Evolutionary conservation across 2,888 invertebrate genomes (phyloP).

Genomic region (Sympetrum striolatum): DNA sequence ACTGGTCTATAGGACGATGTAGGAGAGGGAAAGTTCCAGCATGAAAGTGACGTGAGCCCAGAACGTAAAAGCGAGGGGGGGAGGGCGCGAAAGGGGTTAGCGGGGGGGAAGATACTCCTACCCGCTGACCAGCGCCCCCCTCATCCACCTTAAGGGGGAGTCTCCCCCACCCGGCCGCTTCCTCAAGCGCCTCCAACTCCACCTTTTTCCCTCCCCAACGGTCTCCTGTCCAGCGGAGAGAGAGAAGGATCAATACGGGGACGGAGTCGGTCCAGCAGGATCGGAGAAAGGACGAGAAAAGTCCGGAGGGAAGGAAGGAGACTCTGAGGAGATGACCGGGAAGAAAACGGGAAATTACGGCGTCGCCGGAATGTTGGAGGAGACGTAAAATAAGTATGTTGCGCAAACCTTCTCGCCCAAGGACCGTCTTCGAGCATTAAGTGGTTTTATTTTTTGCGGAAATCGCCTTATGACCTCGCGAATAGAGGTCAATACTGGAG

Average conservation of each 20-base stretch:
- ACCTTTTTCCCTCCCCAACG: neutral
- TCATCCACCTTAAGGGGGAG: neutral
- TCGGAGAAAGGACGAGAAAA: neutral
- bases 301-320: neutral
- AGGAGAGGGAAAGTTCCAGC: conserved; percentile 16
- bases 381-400: neutral
- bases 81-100: neutral
- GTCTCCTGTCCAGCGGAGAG: neutral
- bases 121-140: neutral
- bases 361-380: neutral
- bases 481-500: too few species aligned
- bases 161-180: neutral
- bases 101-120: neutral
- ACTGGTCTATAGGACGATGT: neutral
- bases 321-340: neutral
- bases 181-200: neutral
- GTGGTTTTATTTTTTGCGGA: too few species aligned
- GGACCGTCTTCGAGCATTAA: too few species aligned
- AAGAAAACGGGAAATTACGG: neutral
- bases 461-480: too few species aligned
- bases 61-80: neutral
- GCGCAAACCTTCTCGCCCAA: too few species aligned
- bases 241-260: neutral
- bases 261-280: neutral
- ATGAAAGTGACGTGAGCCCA: conserved; percentile 25